Percentiles rank a stretch among this genome's conserved stretches.
These are phyloP conservation scores for Sigmodon hispidus DNA, from an alignment of 2,113 vertebrate species.

Conservation along the genomic window DNA sequence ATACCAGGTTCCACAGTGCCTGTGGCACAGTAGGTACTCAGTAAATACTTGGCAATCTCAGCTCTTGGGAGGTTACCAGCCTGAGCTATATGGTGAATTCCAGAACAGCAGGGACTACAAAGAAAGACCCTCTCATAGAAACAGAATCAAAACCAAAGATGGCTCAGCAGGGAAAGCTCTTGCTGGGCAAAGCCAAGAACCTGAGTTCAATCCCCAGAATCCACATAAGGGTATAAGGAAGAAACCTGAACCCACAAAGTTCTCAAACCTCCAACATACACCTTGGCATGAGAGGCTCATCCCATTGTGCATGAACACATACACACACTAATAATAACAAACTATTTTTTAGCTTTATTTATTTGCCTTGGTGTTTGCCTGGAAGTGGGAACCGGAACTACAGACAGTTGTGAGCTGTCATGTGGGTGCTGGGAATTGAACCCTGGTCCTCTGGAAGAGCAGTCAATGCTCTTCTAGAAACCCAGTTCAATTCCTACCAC, in stretches of 20 bases:
- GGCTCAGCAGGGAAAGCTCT: not conserved
- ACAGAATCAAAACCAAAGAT: not conserved
- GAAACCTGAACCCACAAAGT: not conserved
- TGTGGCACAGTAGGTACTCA: not conserved
- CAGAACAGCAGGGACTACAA: not conserved
- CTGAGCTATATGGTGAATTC: not conserved
- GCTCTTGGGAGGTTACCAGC: not conserved
- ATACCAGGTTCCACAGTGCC: not conserved
- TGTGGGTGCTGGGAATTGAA: no score
- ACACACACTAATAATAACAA: not conserved
- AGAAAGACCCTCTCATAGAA: not conserved
- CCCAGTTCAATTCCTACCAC: no score
- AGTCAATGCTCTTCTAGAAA: no score
- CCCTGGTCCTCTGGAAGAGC: no score
- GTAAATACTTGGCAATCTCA: not conserved
- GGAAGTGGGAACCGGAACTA: no score
- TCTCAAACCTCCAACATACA: not conserved
- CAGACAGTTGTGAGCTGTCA: no score
- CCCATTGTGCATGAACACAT: not conserved
- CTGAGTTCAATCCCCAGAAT: not conserved
- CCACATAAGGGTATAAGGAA: not conserved
- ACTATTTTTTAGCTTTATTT: no score
- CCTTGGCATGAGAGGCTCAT: not conserved
- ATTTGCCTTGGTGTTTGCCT: no score
- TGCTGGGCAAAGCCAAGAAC: not conserved